Base-by-base conservation (phyloP, 2,113 vertebrate species). In the Gnathonemus echidnorhynchus region DNA sequence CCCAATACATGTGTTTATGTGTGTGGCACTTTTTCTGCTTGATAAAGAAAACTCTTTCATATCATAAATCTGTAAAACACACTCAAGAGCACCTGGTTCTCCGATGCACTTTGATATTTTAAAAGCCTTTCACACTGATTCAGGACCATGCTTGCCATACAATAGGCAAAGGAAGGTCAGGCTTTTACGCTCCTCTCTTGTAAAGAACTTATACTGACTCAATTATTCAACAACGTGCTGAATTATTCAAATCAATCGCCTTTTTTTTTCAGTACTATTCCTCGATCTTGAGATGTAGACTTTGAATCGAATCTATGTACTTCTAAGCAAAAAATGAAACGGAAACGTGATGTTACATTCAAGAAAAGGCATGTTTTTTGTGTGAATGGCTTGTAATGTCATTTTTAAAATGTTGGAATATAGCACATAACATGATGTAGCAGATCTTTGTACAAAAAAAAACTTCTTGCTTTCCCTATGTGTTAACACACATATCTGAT, bases 161-260 rank as follows among this genome's bases (percentile, higher is more conserved):
- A 87, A 49, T 88, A 62, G 56, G 13, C 84, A 88, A 88, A 89
- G 66, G 8, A 46, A 62, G 70, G 48, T 27, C 90, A 91, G 42
- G 91, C 74, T 21, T 91, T 91, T 90, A 91, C 91, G 90, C 92
- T 92, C 92, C 92, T 90, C 91, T 92, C 92, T 93, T 91, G 93
- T 94, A 92, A 93, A 93, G 89, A 87, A 92, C 93, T 92, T 90
- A 92, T 93, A 89, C 90, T 92, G 90, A 89, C 94, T 94, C 90
- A 92, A 94, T 95, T 95, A 95, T 94, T 95, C 94, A 95, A 90
- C 70, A 87, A 21, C 8, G 15, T 15, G 15, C 90, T 94, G 91
- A 94, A 95, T 95, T 93, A 95, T 95, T 96, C 74, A 94, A 92
- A 91, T 88, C 46, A 88, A 90, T 90, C 91, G 93, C 92, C 70